These are phyloP conservation scores for Schlechtendalia chinensis DNA, from an alignment of 1,140 invertebrate genomes.

Conservation along the genomic window DNA sequence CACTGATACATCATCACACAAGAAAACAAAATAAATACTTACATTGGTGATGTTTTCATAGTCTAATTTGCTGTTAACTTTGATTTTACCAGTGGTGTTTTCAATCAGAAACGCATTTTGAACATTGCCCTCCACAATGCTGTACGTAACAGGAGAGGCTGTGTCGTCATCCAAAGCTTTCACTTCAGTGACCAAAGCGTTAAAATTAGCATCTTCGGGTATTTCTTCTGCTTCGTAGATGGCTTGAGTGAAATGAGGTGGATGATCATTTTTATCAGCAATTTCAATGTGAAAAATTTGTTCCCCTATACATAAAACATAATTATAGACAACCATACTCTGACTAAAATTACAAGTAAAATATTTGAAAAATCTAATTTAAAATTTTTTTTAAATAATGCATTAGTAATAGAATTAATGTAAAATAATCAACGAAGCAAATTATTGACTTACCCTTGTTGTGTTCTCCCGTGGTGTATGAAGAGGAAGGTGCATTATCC, in stretches of 20 bases:
- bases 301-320: constrained; percentile 57
- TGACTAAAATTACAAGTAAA: too few species aligned
- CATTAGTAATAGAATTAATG: too few species aligned
- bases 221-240: constrained; percentile 76
- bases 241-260: constrained; percentile 71
- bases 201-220: constrained; percentile 77
- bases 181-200: constrained; percentile 77
- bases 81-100: constrained; percentile 74
- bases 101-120: constrained; percentile 77
- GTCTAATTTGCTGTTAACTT: constrained; percentile 74
- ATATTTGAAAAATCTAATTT: too few species aligned
- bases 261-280: constrained; percentile 88
- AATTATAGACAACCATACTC: too few species aligned
- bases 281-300: constrained; percentile 82
- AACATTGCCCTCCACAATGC: constrained; percentile 74
- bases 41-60: constrained; percentile 74
- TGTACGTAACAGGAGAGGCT: constrained; percentile 76
- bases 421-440: too few species aligned
- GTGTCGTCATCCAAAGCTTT: constrained; percentile 77
- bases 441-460: constrained; percentile 64
- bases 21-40: constrained; percentile 50
- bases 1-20: constrained; percentile 5
- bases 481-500: constrained; percentile 82
- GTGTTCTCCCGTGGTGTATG: constrained; percentile 63
- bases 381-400: too few species aligned